Base-by-base conservation (phyloP, 2,888 invertebrate genomes). In the Eupithecia insigniata region DNA sequence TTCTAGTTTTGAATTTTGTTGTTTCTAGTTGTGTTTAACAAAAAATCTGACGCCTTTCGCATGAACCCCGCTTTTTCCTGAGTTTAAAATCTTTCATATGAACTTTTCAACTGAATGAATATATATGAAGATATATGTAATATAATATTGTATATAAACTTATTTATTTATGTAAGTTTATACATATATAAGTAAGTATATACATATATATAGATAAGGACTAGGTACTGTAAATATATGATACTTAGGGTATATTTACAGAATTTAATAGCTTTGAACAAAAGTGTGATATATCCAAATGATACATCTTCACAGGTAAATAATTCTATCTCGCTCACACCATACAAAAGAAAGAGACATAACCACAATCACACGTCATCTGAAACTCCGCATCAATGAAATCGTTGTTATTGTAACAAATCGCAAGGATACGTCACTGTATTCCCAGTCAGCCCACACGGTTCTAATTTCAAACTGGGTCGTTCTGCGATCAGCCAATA, bases 401-500 rank as follows among this genome's bases (percentile, higher is more conserved):
- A 32, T n/a, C 46, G 55, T 36, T 55, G 61, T 39, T 68, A 68
- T 73, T 72, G 30, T 30, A 60, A 72, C 55, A 55, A 51, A 62
- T 39, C 32, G 55, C 46, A 66, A 66, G 67, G 65, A 66, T 60
- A 72, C 75, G 64, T 62, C 67, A 70, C 46, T 39, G 14, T 8
- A 55, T 74, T 78, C 78, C 79, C 78, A 71, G 75, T 68, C 78
- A 72, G 70, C 83, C 83, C 86, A 85, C 84, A 72, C 83, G 84
- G 86, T 85, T 91, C 89, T 81, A 89, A 91, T 91, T 91, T 89
- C 88, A 88, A 85, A 83, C 80, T 80, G 81, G 80, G 86, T 84
- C 82, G 79, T 77, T 78, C 71, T 72, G 71, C 75, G 68, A 76
- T 76, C 79, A 78, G 77, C 90, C 89, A 92, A 92, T 91, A 79